phyloP scores from a whole-genome alignment of 2,888 invertebrate genomes.

The Heliconius hortense region DNA sequence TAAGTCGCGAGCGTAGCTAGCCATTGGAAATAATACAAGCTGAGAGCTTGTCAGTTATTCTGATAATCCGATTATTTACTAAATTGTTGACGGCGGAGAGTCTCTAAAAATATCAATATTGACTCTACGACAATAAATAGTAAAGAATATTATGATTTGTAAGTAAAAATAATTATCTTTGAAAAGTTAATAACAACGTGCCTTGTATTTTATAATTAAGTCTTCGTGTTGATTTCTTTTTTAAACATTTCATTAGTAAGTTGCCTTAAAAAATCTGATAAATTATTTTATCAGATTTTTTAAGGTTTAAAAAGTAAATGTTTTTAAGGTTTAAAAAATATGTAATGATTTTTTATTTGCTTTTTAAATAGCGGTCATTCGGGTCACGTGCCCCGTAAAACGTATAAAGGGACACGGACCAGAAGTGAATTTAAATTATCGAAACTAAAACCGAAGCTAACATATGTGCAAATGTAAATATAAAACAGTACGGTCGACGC shows the following conservation, averaged over 20 bases:
- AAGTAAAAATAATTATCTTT: no score
- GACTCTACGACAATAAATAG: not conserved
- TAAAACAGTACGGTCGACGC: not conserved
- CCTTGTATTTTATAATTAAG: not conserved
- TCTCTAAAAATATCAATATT: slow-evolving; percentile 4
- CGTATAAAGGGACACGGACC: not conserved
- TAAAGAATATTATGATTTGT: not conserved
- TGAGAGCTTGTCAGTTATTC: slow-evolving; percentile 7
- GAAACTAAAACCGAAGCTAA: not conserved
- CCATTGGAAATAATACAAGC: not conserved
- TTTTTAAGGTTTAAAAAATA: no score
- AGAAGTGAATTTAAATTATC: not conserved
- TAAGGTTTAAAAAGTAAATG: no score
- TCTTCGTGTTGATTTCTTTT: not conserved
- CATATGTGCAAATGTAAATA: not conserved
- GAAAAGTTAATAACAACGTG: no score
- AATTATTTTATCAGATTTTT: no score
- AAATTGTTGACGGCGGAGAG: not conserved
- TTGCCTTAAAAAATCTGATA: not conserved
- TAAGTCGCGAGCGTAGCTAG: not conserved
- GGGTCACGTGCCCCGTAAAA: not conserved
- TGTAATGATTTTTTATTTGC: no score
- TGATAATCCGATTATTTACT: slow-evolving; percentile 1
- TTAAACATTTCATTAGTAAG: not conserved
- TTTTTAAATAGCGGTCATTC: not conserved